Conservation (phyloP, 2,797 vertebrate genomes). For the Oryzias sinensis region DNA sequence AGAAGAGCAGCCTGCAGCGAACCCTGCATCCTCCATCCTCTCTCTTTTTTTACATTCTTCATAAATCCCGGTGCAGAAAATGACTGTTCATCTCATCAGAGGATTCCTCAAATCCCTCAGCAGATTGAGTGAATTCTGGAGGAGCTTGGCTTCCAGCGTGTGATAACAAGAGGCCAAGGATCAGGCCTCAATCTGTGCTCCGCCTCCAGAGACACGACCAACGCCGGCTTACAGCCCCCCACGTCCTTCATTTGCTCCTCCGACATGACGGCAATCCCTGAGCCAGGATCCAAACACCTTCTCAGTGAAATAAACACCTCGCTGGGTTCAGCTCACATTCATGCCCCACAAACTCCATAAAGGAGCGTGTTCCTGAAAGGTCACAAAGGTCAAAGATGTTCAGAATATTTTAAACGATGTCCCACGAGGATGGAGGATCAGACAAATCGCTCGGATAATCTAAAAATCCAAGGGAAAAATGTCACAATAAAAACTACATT, state of each 20-base stretch:
- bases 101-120: slow-evolving; percentile 44
- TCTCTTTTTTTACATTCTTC: slow-evolving; percentile 37
- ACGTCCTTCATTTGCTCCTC: slow-evolving; percentile 58
- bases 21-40: slow-evolving; percentile 26
- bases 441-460: slow-evolving; percentile 34
- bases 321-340: background rate
- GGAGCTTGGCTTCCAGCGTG: slow-evolving; percentile 14
- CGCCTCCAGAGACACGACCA: slow-evolving; percentile 64
- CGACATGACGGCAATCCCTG: slow-evolving; percentile 50
- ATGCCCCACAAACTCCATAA: background rate
- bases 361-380: background rate
- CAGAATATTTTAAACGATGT: slow-evolving; percentile 16
- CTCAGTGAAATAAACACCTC: slow-evolving; percentile 7
- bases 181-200: slow-evolving; percentile 62
- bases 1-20: slow-evolving; percentile 5
- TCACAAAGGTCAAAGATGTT: slow-evolving; percentile 8
- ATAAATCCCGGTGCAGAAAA: slow-evolving; percentile 56
- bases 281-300: slow-evolving; percentile 11
- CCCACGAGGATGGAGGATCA: slow-evolving; percentile 26
- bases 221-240: slow-evolving; percentile 67
- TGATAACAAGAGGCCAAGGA: slow-evolving; percentile 44
- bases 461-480: slow-evolving; percentile 27
- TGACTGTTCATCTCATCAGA: slow-evolving; percentile 58
- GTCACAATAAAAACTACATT: slow-evolving; percentile 16
- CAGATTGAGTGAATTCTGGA: slow-evolving; percentile 56